Evolutionary conservation across 2,797 vertebrate species (phyloP).

Genomic region (Parauchenoglanis punctatus): DNA sequence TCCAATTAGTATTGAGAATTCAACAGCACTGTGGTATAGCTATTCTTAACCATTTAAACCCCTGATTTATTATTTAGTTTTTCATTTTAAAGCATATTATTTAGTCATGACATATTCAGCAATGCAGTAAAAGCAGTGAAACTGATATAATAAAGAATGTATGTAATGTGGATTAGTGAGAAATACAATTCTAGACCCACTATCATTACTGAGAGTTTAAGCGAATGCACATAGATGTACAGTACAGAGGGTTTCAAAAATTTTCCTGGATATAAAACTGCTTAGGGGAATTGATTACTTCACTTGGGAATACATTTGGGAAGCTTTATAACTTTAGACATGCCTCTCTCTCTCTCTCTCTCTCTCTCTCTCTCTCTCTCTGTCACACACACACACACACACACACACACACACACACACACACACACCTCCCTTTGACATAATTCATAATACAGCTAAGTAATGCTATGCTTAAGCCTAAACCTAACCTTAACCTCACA

Average conservation of each 20-base stretch:
- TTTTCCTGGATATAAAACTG: not conserved
- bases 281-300: not conserved
- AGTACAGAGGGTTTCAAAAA: not conserved
- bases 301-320: not conserved
- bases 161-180: not conserved
- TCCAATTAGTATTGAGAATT: not conserved
- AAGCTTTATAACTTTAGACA: not conserved
- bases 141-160: not conserved
- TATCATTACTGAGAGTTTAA: not conserved
- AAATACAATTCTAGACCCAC: not conserved
- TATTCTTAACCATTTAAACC: not conserved
- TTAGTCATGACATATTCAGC: not conserved
- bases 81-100: constrained; percentile 1
- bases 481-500: too few relatives aligned
- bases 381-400: not conserved
- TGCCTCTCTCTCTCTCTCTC: not conserved
- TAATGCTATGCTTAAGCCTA: too few relatives aligned
- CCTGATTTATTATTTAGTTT: constrained; percentile 1
- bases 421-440: too few relatives aligned
- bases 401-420: not conserved
- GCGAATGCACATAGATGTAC: not conserved
- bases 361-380: not conserved
- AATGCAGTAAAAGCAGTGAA: not conserved
- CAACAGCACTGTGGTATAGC: not conserved
- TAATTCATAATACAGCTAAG: too few relatives aligned